Base-by-base conservation (phyloP, 2,113 vertebrate genomes). In the Rhabdomys dilectus region DNA sequence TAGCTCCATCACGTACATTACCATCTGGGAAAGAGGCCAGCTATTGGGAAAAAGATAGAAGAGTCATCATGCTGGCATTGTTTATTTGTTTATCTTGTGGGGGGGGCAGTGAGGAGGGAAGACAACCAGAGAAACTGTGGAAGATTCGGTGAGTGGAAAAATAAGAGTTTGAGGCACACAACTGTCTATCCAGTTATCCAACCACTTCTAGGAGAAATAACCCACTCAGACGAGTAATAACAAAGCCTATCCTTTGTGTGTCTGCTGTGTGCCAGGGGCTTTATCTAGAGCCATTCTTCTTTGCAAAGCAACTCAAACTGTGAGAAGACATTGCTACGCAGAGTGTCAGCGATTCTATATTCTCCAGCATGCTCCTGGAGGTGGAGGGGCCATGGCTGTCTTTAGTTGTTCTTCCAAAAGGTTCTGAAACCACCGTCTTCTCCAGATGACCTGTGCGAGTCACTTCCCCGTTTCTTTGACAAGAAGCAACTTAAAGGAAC, bases 11-110 rank as follows among this genome's bases (percentile, higher is more conserved):
- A 51, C 45, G 26, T 24, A 42, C n/a, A 39, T 72, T 4, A 58
- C 51, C 36, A 86, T 66, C 36, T 45, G 24, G 72, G 76, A 42
- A 93, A 75, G 72, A 91, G 12, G 80, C 13, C 56, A 82, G 85
- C 86, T n/a, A 73, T 90, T 91, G 78, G 73, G 36, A 58, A 85
- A 95, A 94, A 86, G 29, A 88, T 29, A 82, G 58, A 39, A 56
- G 1, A 56, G 42, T 66, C 26, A 51, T 17, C 64, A 22, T 26
- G 26, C 11, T 53, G 62, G 53, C 58, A 11, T 70, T 88, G 39
- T 66, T 84, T 91, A 45, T 94, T 86, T 68, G 42, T 64, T 10
- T n/a, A 29, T 78, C 36, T 88, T 62, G 17, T 2, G 96, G 45
- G n/a, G 96, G 51, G n/a, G 77, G 26, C 81, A 76, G 78, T 64